Conservation (phyloP, 2,888 invertebrate genomes). For the Hydroisotoma schaefferi region DNA sequence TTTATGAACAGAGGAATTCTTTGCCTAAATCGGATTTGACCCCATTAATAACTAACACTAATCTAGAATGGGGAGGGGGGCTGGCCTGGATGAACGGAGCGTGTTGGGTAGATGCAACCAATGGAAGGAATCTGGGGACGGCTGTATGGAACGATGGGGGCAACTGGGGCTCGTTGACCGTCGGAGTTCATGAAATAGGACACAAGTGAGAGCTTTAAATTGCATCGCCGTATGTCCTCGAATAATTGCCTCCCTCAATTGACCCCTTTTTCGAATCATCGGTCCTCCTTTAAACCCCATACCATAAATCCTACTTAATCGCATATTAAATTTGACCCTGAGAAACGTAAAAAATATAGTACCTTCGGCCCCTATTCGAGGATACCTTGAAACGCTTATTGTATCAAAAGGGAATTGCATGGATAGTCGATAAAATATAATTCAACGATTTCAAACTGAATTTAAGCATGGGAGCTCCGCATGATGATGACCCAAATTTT, state of each 20-base stretch:
- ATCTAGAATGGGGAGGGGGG: conserved; percentile 40
- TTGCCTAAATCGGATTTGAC: conserved; percentile 33
- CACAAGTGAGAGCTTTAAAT: conserved; percentile 21
- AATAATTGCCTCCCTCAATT: neutral
- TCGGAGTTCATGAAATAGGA: conserved; percentile 37
- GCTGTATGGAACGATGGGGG: conserved; percentile 33
- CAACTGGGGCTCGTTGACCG: conserved; percentile 23
- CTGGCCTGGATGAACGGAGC: conserved; percentile 27
- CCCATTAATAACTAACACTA: conserved; percentile 22
- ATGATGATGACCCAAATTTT: conserved; percentile 29
- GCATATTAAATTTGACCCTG: too few relatives aligned
- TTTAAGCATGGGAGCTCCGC: conserved; percentile 31
- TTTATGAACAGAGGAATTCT: conserved; percentile 15
- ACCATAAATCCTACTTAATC: too few relatives aligned
- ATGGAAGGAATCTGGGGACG: conserved; percentile 13
- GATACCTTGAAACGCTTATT: too few relatives aligned
- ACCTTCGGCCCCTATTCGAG: too few relatives aligned
- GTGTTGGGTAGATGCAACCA: conserved; percentile 14
- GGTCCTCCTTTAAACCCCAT: too few relatives aligned
- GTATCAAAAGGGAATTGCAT: too few relatives aligned
- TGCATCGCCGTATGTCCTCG: neutral
- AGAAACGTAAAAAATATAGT: too few relatives aligned
- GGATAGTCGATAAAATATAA: neutral
- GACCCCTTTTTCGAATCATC: neutral
- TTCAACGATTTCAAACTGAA: neutral